Base-by-base conservation (phyloP, 37 sponge, comb jelly and placozoan species). In the Amphimedon queenslandica region DNA sequence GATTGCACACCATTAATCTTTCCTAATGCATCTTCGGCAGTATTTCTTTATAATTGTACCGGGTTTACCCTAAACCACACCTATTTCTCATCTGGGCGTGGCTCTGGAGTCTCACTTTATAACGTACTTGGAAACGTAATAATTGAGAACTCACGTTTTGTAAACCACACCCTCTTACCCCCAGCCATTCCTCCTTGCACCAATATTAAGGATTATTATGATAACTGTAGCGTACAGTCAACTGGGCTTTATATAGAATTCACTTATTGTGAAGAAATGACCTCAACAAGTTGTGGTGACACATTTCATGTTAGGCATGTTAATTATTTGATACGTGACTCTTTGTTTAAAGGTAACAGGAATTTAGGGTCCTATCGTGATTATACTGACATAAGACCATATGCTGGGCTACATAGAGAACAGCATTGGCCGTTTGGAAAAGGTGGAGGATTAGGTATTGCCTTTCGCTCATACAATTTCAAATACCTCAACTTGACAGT, bases 51-150 rank as follows among this genome's bases (percentile, higher is more conserved):
- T 30, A 65, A 76, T 31, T 30, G 51, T 38, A 33, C 67, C 6
- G 42, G 41, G 30, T 31, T 76, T 0, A 66, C 55, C 30, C 58
- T 76, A 40, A 38, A 21, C 2, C 32, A 39, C 39, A 43, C 51
- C 56, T 28, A 33, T 0, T 76, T 76, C 37, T 28, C 55, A 8
- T 66, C 77, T 40, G 27, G 3, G 4, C 36, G 67, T 24, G 77
- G 77, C 23, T 64, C 56, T n/a, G 77, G 77, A 40, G 66, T 76
- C 0, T 42, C 77, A 1, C 51, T 76, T n/a, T 76, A 66, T 66
- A 61, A 76, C 41, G 66, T 76, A 13, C 20, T 37, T 8, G 77
- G 77, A 66, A 34, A 4, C 18, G 55, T 76, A 25, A 2, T 33
- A 4, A 65, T 76, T 20, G 18, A 2, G 24, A 65, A 66, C 5